Percentiles rank a stretch among this genome's conserved stretches.
Evolutionary conservation across 2,888 invertebrate species (phyloP).

Genomic region (Amblyteles armatorius): DNA sequence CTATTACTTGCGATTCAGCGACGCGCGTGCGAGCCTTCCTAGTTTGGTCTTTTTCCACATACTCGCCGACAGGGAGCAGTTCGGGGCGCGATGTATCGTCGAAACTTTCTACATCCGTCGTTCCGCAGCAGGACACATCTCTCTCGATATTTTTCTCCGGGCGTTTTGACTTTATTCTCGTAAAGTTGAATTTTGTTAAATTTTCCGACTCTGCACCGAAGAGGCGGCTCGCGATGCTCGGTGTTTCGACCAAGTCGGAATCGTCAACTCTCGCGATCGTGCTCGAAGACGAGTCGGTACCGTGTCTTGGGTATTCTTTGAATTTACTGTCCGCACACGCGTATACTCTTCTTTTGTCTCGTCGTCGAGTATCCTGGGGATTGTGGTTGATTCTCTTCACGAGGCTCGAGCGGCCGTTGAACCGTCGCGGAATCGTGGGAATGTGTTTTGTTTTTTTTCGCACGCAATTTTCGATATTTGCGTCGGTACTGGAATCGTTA

Average conservation of each 20-base stretch:
- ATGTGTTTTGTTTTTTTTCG: constrained; percentile 57
- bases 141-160: background rate
- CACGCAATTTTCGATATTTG: constrained; percentile 5
- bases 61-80: background rate
- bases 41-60: background rate
- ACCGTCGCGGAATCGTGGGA: constrained; percentile 61
- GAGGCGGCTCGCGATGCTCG: background rate
- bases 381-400: constrained; percentile 7
- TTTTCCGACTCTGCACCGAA: background rate
- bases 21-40: background rate
- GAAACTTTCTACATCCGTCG: background rate
- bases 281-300: background rate
- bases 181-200: background rate
- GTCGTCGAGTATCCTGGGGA: background rate
- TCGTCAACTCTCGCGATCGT: background rate
- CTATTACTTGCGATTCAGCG: background rate
- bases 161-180: background rate
- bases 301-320: background rate
- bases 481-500: constrained; percentile 2
- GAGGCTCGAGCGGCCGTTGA: constrained; percentile 28
- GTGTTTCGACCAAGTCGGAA: background rate
- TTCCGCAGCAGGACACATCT: background rate
- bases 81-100: background rate
- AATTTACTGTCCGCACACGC: background rate
- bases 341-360: background rate